Evolutionary conservation across 2,797 vertebrate genomes (phyloP).

Genomic region (Limosa lapponica): DNA sequence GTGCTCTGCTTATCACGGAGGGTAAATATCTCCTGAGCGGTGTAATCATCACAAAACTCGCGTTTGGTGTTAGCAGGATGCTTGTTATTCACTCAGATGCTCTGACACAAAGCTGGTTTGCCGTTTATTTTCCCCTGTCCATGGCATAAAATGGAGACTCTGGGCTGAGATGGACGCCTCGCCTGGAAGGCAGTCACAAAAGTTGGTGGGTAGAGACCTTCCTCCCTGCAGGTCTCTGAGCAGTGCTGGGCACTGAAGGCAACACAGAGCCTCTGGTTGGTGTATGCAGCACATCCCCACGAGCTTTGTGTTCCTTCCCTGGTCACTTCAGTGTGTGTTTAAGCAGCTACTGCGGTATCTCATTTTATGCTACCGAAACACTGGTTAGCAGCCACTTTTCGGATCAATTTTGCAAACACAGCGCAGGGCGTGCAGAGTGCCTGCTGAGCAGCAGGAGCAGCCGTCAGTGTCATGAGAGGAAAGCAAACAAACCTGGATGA

Average conservation of each 20-base stretch:
- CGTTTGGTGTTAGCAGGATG: background rate
- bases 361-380: background rate
- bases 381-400: background rate
- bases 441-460: slow-evolving; percentile 23
- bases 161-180: background rate
- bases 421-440: background rate
- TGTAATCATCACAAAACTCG: background rate
- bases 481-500: slow-evolving; percentile 15
- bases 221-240: background rate
- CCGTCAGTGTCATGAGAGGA: background rate
- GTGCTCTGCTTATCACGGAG: rapidly evolving
- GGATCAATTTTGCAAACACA: background rate
- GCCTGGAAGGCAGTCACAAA: background rate
- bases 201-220: background rate
- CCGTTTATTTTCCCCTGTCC: background rate
- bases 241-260: background rate
- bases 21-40: background rate
- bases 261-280: background rate
- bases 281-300: background rate
- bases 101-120: background rate
- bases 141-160: background rate
- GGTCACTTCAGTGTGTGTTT: background rate
- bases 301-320: background rate
- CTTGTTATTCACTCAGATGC: background rate
- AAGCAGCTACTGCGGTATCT: background rate